Conservation (phyloP, 2,888 invertebrate genomes). For the Eupithecia inturbata region DNA sequence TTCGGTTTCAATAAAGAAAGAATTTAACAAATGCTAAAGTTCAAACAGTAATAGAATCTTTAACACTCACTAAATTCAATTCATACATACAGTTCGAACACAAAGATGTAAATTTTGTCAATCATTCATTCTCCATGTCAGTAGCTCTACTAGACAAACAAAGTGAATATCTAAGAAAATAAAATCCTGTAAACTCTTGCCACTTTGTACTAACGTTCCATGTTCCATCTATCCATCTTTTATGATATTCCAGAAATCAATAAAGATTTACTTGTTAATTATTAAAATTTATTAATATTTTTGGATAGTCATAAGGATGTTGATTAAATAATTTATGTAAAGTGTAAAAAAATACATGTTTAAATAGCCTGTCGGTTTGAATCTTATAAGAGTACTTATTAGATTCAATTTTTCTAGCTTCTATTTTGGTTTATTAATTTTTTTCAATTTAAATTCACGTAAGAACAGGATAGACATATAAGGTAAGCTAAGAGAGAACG, state of each 20-base stretch:
- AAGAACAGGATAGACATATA: neutral
- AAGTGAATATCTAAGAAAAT: conserved; percentile 15
- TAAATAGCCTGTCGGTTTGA: conserved; percentile 59
- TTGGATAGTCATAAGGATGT: conserved; percentile 49
- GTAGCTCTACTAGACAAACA: conserved; percentile 4
- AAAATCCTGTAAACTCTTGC: conserved; percentile 51
- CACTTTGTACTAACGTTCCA: conserved; percentile 53
- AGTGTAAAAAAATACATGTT: conserved; percentile 52
- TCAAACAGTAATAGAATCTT: conserved; percentile 21
- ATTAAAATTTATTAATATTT: conserved; percentile 44
- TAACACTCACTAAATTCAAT: conserved; percentile 18
- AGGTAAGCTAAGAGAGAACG: neutral
- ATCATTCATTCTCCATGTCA: neutral
- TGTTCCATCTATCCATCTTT: conserved; percentile 50
- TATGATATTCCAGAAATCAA: conserved; percentile 57
- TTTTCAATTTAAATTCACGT: conserved; percentile 48
- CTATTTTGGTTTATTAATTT: conserved; percentile 62
- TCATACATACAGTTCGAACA: conserved; percentile 11
- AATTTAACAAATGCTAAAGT: conserved; percentile 16
- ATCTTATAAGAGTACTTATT: conserved; percentile 53
- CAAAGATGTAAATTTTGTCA: neutral
- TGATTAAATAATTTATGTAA: conserved; percentile 55
- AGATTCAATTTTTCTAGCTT: conserved; percentile 61
- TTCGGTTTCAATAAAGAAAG: neutral
- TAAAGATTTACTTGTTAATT: conserved; percentile 58